These are phyloP conservation scores for Pollenia labialis DNA, from an alignment of 2,888 invertebrate genomes.

Conservation along the genomic window DNA sequence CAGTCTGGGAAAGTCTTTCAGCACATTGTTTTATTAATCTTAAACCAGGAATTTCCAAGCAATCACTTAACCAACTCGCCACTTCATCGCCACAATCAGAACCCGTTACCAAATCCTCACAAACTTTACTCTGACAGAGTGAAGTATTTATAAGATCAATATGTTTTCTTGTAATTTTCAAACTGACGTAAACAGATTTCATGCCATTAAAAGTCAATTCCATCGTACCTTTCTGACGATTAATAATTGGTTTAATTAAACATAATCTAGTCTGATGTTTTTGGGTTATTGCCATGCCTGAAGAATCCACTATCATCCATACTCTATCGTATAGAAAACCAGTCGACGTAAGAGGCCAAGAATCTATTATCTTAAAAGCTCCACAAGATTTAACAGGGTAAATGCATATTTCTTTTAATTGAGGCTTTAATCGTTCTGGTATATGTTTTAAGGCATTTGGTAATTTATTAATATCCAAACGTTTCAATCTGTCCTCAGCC, in stretches of 20 bases:
- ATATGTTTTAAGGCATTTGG: constrained; percentile 78
- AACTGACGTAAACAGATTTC: constrained; percentile 85
- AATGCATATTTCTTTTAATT: constrained; percentile 86
- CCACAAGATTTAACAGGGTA: constrained; percentile 97
- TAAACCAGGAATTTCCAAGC: constrained; percentile 88
- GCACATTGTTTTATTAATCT: constrained; percentile 88
- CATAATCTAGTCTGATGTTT: constrained; percentile 93
- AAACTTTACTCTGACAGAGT: constrained; percentile 92
- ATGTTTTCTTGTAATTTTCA: constrained; percentile 82
- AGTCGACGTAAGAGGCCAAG: constrained; percentile 90
- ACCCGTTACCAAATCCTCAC: constrained; percentile 91
- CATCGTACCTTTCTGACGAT: constrained; percentile 86
- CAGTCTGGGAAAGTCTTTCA: constrained; percentile 73
- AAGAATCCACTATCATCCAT: constrained; percentile 95
- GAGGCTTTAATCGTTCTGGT: constrained; percentile 76
- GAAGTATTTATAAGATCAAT: constrained; percentile 80
- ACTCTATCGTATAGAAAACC: constrained; percentile 95
- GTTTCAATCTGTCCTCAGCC: constrained; percentile 76
- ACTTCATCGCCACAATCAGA: constrained; percentile 93
- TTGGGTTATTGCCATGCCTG: constrained; percentile 94
- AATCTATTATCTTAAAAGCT: constrained; percentile 87
- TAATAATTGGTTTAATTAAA: constrained; percentile 89
- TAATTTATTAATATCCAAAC: constrained; percentile 75
- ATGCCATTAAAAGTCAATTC: constrained; percentile 87
- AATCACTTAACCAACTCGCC: constrained; percentile 91